These are phyloP conservation scores for Forbesichthys papilliferus DNA, from an alignment of 2,113 vertebrate species.

Conservation along the genomic window DNA sequence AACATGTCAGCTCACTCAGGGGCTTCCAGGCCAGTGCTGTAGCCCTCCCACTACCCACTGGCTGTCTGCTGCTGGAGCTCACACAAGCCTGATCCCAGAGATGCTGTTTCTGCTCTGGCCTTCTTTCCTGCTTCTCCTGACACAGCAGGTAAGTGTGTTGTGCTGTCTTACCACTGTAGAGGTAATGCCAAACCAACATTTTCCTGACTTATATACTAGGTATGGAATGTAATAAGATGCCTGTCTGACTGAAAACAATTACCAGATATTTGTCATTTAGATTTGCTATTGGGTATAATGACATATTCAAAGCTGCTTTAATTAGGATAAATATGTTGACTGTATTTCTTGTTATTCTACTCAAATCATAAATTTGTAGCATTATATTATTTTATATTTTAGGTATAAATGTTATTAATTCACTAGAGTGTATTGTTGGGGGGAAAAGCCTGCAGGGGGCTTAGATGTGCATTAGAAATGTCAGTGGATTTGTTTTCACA, in stretches of 20 bases:
- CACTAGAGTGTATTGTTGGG: neutral
- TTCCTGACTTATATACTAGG: no score
- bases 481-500: slow-evolving; percentile 41
- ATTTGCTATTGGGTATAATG: no score
- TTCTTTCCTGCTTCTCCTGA: slow-evolving; percentile 76
- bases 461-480: slow-evolving; percentile 3
- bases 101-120: slow-evolving; percentile 81
- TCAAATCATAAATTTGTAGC: no score
- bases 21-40: slow-evolving; percentile 50
- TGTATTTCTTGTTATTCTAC: neutral
- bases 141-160: slow-evolving; percentile 81
- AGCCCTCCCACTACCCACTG: neutral
- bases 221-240: no score
- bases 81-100: slow-evolving; percentile 61
- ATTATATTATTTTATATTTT: neutral
- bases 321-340: no score
- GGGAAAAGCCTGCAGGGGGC: neutral
- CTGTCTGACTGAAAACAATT: no score
- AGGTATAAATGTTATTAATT: neutral
- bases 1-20: slow-evolving; percentile 68
- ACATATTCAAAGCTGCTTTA: no score
- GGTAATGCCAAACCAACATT: neutral
- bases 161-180: slow-evolving; percentile 4
- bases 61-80: slow-evolving; percentile 46
- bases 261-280: no score